phyloP scores from a whole-genome alignment of 2,797 vertebrate genomes.

The Borostomias antarcticus region DNA sequence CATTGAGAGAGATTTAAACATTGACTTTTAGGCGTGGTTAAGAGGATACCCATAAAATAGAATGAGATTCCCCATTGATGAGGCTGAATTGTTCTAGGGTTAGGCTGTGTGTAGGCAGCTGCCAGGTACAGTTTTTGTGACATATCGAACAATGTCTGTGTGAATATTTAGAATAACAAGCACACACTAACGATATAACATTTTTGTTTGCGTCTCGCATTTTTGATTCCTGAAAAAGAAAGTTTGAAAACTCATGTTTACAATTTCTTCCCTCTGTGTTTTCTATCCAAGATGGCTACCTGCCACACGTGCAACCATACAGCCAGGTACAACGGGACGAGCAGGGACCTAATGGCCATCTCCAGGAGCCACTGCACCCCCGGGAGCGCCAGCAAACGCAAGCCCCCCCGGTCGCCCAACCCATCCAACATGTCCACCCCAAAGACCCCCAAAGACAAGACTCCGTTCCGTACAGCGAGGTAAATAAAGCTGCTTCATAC shows the following conservation, averaged over 20 bases:
- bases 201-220: no score
- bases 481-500: conserved; percentile 35
- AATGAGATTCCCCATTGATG: no score
- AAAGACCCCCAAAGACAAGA: conserved; percentile 67
- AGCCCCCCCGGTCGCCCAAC: conserved; percentile 62
- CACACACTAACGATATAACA: no score
- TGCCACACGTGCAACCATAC: conserved; percentile 89
- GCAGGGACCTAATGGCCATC: conserved; percentile 76
- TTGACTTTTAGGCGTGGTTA: no score
- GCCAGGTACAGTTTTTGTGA: not conserved
- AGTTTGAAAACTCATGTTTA: not conserved
- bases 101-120: no score
- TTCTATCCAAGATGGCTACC: conserved; percentile 83
- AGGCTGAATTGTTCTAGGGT: no score
- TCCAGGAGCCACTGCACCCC: conserved; percentile 69
- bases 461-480: conserved; percentile 71
- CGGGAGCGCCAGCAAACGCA: conserved; percentile 58
- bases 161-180: no score
- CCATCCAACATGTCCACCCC: conserved; percentile 50
- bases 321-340: conserved; percentile 80
- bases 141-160: no score
- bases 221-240: not conserved
- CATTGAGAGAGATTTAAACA: no score
- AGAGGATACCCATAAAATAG: no score
- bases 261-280: conserved; percentile 43